These are phyloP conservation scores for Arvicanthis niloticus DNA, from an alignment of 2,113 vertebrate species.

Conservation along the genomic window DNA sequence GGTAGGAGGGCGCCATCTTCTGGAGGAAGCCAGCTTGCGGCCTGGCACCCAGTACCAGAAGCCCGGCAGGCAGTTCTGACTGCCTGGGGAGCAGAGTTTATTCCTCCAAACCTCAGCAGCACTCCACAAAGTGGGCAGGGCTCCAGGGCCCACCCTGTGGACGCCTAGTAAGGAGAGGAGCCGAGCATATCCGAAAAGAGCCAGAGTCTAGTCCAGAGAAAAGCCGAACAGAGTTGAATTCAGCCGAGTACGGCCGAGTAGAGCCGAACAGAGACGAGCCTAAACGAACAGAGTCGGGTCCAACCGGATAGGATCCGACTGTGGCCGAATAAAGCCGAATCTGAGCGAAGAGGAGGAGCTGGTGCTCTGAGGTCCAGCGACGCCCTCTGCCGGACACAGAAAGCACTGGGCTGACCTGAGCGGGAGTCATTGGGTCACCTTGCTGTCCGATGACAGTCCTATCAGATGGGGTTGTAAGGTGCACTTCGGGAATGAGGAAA, in stretches of 20 bases:
- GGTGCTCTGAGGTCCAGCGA: neutral
- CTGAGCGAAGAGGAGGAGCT: neutral
- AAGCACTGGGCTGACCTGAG: neutral
- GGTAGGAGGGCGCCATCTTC: constrained; percentile 57
- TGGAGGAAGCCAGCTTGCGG: neutral
- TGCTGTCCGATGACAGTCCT: accelerated
- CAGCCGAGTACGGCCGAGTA: neutral
- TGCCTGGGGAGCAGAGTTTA: neutral
- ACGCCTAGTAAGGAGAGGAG: accelerated
- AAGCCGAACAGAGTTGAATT: neutral
- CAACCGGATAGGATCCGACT: neutral
- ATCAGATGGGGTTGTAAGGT: neutral
- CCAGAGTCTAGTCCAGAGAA: accelerated
- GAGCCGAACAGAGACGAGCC: neutral
- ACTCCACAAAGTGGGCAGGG: neutral
- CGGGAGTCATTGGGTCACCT: accelerated
- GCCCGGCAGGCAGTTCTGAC: too few relatives aligned
- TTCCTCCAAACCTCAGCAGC: neutral
- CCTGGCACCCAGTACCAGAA: neutral
- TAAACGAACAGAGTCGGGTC: neutral
- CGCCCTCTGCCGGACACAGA: constrained; percentile 74
- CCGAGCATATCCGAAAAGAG: accelerated
- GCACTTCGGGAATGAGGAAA: neutral
- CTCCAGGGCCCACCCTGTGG: accelerated
- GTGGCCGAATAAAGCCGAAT: constrained; percentile 1